Evolutionary conservation across 2,888 invertebrate species (phyloP), one percentile per base, ranked within the genome.

Genomic region (Stenichneumon culpator): DNA sequence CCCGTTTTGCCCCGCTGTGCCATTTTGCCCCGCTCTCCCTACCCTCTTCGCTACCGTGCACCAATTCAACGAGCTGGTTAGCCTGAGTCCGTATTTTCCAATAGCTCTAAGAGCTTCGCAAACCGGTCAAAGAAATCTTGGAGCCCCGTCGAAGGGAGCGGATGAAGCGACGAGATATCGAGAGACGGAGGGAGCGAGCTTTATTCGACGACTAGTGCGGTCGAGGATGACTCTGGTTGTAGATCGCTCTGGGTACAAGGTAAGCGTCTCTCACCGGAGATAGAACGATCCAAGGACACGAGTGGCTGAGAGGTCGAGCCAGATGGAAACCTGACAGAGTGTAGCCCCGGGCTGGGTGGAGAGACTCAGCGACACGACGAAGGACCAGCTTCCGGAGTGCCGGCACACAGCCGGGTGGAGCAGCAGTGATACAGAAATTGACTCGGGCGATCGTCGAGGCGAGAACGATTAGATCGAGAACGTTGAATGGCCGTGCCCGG

Each of bases 381-480:
- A 25, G 39, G 47, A 25, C 74, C 14, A 28, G 32, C 25, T 74
- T 63, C 65, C 25, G 80, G 44, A 39, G 73, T 54, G 52, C 22
- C 16, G 19, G 6, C 22, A 6, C 63, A 52, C 25, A 36, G 39
- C 52, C 25, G 6, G 60, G 54, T 28, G 57, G 4, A 57, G 25
- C 11, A 57, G 65, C 44, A 69, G 36, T 72, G 84, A 86, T 84
- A 86, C 82, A 80, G 80, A 82, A 84, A 86, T 84, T 82, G 80
- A 87, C 81, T 87, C 80, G 78, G 77, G 79, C 75, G 80, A 32
- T 82, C 82, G 78, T 82, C 69, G 87, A 84, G 47, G 78, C 83
- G 83, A 81, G 86, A 86, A 86, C 83, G 86, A 88, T 86, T 86
- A 83, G 81, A 86, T 86, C 78, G 73, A 83, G 79, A 82, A 83